Conservation (phyloP, 2,113 vertebrate species). For the Neopipo cinnamomea region DNA sequence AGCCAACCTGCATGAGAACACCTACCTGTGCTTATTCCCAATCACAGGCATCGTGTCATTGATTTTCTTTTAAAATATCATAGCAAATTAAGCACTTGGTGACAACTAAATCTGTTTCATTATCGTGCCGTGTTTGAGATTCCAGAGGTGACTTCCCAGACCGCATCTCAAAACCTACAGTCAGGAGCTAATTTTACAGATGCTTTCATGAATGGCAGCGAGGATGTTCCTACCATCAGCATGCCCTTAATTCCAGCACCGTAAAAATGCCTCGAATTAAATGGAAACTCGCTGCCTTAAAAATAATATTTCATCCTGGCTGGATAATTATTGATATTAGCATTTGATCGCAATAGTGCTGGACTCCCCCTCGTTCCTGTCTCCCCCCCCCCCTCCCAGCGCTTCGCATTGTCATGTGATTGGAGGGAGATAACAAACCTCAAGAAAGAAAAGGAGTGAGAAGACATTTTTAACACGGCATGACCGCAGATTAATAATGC, state of each 20-base stretch:
- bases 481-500: constrained; percentile 72
- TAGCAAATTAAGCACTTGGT: constrained; percentile 74
- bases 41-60: constrained; percentile 68
- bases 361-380: not conserved
- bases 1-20: constrained; percentile 56
- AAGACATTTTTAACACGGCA: constrained; percentile 56
- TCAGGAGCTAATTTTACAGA: constrained; percentile 67
- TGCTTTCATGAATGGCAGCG: constrained; percentile 60
- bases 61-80: constrained; percentile 67
- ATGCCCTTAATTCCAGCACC: constrained; percentile 67
- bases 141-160: constrained; percentile 70
- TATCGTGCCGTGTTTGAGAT: constrained; percentile 63
- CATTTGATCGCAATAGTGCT: constrained; percentile 27
- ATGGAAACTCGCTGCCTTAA: constrained; percentile 59
- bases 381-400: not conserved
- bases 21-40: constrained; percentile 68
- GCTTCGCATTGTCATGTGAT: constrained; percentile 46
- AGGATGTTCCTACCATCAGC: constrained; percentile 62
- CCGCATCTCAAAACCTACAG: constrained; percentile 67
- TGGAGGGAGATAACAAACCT: constrained; percentile 41
- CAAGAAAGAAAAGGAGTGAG: constrained; percentile 61
- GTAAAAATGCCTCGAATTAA: constrained; percentile 67
- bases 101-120: constrained; percentile 68
- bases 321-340: constrained; percentile 42
- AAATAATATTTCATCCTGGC: constrained; percentile 47